Evolutionary conservation across 2,113 vertebrate genomes (phyloP), one percentile per base, ranked within the genome.

Genomic region (Eclectus roratus): DNA sequence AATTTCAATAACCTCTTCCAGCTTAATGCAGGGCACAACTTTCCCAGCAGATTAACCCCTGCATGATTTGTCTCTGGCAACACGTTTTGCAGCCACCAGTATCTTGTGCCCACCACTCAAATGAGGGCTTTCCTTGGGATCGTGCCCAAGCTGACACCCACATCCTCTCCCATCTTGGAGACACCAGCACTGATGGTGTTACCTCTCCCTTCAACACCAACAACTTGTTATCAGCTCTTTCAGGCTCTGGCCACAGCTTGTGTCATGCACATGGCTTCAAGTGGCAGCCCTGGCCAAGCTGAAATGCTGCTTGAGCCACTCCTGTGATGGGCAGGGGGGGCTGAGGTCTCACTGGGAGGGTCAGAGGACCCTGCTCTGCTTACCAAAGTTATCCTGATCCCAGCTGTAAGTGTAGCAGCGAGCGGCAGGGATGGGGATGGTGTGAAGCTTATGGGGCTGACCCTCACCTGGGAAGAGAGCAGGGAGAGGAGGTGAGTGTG

Each of bases 351-450:
- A 7, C 16, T 11, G 6, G 35, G 18, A 53, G 35, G 33, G 25
- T 19, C 1, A 6, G n/a, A 21, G n/a, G 23, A 31, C 8, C 7
- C 14, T 15, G 4, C 46, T 31, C 47, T 1, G 5, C 98, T 98
- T 98, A 99, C 99, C 99, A 41, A 99, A 99, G 95, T 99, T 99
- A 94, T 99, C 99, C 80, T 99, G 98, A 86, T 98, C 99, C 99
- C 99, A 99, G 96, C 97, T 98, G 93, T 99, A 99, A 70, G 98
- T 98, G 95, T 98, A 98, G 94, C 99, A 99, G 88, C 99, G 99
- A 82, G 99, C 98, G 0, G 98, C 97, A 0, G 99, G 99, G 70
- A 99, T 87, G 31, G 98, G 98, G 21, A 99, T 98, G 23, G 98
- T 98, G 70, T 98, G 98, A 11, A 99, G 97, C 92, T 97, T 98